Conservation (phyloP, 2,113 vertebrate species). For the Emydocephalus ijimae region DNA sequence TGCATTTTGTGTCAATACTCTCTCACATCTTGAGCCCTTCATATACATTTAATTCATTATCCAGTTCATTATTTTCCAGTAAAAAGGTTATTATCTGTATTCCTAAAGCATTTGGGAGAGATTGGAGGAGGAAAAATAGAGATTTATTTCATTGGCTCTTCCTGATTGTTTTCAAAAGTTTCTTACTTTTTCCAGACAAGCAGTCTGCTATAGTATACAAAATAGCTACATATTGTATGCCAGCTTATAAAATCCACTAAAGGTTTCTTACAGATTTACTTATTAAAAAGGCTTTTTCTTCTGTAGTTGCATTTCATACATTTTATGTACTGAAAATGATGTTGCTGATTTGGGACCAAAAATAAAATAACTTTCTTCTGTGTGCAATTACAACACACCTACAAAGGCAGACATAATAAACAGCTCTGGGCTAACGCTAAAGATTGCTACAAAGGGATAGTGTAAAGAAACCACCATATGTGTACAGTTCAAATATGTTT, state of each 20-base stretch:
- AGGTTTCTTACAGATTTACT: neutral
- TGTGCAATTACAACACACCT: slow-evolving; percentile 11
- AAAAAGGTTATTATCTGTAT: neutral
- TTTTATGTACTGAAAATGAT: neutral
- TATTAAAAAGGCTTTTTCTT: neutral
- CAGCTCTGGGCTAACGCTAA: neutral
- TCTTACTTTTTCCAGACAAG: neutral
- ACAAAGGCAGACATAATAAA: neutral
- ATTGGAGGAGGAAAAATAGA: neutral
- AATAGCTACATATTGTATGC: neutral
- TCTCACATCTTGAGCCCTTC: neutral
- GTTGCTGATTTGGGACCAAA: neutral
- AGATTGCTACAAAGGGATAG: neutral
- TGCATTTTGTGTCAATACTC: neutral
- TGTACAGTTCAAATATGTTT: slow-evolving; percentile 56
- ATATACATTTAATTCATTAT: neutral
- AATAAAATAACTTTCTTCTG: neutral
- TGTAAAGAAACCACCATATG: slow-evolving; percentile 17
- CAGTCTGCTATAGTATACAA: neutral
- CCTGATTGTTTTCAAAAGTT: neutral
- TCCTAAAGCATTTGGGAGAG: neutral
- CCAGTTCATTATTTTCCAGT: neutral
- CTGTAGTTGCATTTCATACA: neutral
- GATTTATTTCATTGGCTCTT: neutral
- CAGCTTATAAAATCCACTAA: neutral